Evolutionary conservation across 2,888 invertebrate genomes (phyloP), one percentile per base, ranked within the genome.

Genomic region (Cremastinae sp.): DNA sequence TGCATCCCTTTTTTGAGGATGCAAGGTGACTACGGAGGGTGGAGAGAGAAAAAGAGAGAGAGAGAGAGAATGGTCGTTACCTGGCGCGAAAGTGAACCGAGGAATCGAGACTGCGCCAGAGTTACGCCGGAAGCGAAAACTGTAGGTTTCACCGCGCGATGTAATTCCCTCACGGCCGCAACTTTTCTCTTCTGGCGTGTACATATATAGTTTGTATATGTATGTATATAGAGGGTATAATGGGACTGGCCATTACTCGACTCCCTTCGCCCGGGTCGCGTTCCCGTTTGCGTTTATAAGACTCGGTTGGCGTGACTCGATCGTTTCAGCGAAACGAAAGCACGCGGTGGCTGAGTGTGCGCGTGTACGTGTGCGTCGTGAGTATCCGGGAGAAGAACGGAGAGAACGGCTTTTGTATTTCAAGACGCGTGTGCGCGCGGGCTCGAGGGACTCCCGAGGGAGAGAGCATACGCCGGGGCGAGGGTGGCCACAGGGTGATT

Each of bases 231-330:
- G n/a, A n/a, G 54, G 66, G 18, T 74, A 58, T 84, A 84, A 84
- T 84, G 79, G 76, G 79, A 49, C 54, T 70, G 74, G 75, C 74
- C 79, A 81, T 84, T 84, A 83, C 69, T 65, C 73, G 74, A 65
- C 61, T 74, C 64, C 58, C 43, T 53, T 54, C 14, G 49, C 18
- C 68, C 20, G 14, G 18, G 61, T 69, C 64, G 58, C 65, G 59
- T 70, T 54, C 59, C 58, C 58, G 78, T 73, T 64, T 74, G 78
- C 79, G 78, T 76, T 81, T 80, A 78, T 79, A 79, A 77, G 78
- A 80, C 68, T 68, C 79, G 81, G 28, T 80, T 84, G 80, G 84
- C 84, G 84, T 84, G 84, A 84, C 84, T 82, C 74, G 81, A 81
- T 82, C 81, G 82, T 78, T 81, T 83, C 78, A 56, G 43, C 53